Evolutionary conservation across 2,888 invertebrate genomes (phyloP), one percentile per base, ranked within the genome.

Genomic region (Neocrepidodera transversa): DNA sequence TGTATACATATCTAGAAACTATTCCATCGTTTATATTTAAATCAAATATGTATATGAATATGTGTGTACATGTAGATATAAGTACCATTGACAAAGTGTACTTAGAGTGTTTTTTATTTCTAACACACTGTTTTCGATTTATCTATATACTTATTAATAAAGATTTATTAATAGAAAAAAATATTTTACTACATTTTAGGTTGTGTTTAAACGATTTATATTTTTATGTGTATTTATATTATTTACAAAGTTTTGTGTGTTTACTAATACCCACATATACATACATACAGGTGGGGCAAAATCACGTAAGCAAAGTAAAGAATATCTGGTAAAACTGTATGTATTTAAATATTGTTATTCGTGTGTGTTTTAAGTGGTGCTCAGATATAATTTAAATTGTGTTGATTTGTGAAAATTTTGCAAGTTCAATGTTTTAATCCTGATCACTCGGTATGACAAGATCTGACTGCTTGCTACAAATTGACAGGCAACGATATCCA

Each of bases 281-380:
- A 78, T 79, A 79, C 78, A 79, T 79, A 79, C 79, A 80, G 79
- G 79, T 80, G 79, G 79, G 79, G 79, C 79, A 80, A 78, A 80
- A 78, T 80, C 79, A 80, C 79, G 79, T 80, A 80, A 79, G 79
- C 79, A 79, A 80, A 78, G 75, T 78, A 78, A 79, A 76, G 77
- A 78, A 74, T 78, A 78, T 78, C 79, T 79, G 79, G 79, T 79
- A 78, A 79, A 76, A 78, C 79, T 79, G 79, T 79, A 79, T 79
- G 79, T 79, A 79, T 79, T 76, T 78, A 75, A 78, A 75, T 78
- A 78, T 79, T 79, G 78, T 78, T 79, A 78, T 78, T 76, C 78
- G 77, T 79, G 77, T 78, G 78, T 79, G 78, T 79, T 74, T 74
- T 79, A 78, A 78, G 78, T 79, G 79, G 79, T 79, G 79, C 78